These are phyloP conservation scores for Nomada flava DNA, from an alignment of 2,888 invertebrate species.

Conservation along the genomic window DNA sequence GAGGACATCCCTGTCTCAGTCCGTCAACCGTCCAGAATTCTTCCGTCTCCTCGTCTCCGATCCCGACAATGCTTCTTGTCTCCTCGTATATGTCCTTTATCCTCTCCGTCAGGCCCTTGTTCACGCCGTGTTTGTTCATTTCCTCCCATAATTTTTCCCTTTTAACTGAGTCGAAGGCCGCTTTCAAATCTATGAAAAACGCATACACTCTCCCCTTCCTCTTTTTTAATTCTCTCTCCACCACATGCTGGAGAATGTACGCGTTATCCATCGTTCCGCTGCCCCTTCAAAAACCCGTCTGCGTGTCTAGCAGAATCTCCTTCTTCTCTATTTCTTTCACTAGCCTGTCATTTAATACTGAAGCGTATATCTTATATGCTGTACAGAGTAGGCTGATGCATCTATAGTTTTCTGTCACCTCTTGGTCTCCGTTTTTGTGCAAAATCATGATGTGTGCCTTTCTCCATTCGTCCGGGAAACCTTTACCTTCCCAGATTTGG, in stretches of 20 bases:
- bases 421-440: not conserved
- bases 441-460: not conserved
- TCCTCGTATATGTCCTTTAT: not conserved
- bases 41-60: too few species aligned
- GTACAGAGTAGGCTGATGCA: constrained; percentile 4
- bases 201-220: not conserved
- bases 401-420: not conserved
- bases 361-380: constrained; percentile 4
- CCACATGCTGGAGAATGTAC: not conserved
- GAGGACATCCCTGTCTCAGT: too few species aligned
- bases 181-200: not conserved
- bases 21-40: too few species aligned
- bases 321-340: not conserved
- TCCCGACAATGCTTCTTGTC: too few species aligned
- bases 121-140: not conserved
- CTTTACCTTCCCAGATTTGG: not conserved
- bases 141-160: not conserved
- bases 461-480: constrained; percentile 1
- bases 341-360: constrained; percentile 3
- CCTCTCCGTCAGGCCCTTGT: not conserved
- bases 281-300: not conserved
- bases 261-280: not conserved
- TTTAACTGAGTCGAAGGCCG: not conserved
- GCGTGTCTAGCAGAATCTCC: constrained; percentile 1
- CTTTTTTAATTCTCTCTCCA: not conserved